Evolutionary conservation across 2,113 vertebrate species (phyloP), one percentile per base, ranked within the genome.

Genomic region (Thermophis baileyi): DNA sequence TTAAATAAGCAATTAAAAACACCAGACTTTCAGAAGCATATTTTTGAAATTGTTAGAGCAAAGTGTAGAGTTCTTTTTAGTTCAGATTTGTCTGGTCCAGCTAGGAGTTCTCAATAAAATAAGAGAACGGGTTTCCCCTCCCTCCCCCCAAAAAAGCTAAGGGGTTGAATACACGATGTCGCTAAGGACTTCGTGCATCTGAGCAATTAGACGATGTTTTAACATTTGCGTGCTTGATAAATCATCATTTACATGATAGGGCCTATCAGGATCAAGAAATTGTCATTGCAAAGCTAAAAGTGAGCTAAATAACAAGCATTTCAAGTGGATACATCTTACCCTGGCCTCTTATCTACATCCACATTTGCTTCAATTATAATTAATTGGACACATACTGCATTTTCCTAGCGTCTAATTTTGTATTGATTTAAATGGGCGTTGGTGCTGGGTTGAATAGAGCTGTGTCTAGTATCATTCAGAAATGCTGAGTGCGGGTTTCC

Each of bases 371-470:
- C 96, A 94, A 93, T 98, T 97, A 96, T 96, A 96, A 96, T 97
- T 98, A 97, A 98, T 97, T 97, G 97, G 97, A 94, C 97, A 94
- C 95, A 95, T 93, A 96, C 92, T 92, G 96, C 96, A 89, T 96
- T 97, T 97, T 96, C 96, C 95, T 92, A 94, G 96, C 95, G 30
- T 95, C 97, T 98, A 96, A 97, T 98, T 98, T 97, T 94, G 97
- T 96, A 97, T 97, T 90, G 97, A 97, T 98, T 97, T 96, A 93
- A 96, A 94, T 92, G 0, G 96, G 95, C 90, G 95, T 94, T 95
- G 94, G 95, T 95, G 96, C 95, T 97, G 96, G 96, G 95, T 95
- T 92, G 94, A 10, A 89, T 92, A 94, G 95, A 97, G 95, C 94
- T 91, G 69, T 94, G 88, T 96, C 97, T 95, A 0, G 49, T 95